Percentiles rank a stretch among this genome's conserved stretches.
Conservation (phyloP, 2,797 vertebrate genomes). For the Cryptoprocta ferox region DNA sequence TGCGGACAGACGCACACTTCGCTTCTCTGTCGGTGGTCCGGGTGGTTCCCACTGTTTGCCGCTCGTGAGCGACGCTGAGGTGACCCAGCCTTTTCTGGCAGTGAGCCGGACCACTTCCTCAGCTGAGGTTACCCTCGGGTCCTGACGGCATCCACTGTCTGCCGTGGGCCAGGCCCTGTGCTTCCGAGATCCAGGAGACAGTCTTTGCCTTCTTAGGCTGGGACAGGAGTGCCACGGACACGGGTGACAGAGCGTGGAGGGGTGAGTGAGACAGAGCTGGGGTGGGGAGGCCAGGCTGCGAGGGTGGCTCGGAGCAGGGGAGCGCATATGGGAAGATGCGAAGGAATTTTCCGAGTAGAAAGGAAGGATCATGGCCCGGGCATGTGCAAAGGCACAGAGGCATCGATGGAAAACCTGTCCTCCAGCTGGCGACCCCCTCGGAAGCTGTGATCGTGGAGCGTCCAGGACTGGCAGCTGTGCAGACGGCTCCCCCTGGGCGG, state of each 20-base stretch:
- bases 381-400: not conserved
- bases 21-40: not conserved
- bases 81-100: not conserved
- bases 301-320: not conserved
- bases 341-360: not conserved
- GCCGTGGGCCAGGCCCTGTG: fast-evolving
- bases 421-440: not conserved
- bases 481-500: not conserved
- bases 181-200: not conserved
- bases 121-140: not conserved
- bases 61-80: not conserved
- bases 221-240: not conserved
- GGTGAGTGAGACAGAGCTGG: too few relatives aligned
- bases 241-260: not conserved
- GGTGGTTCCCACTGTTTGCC: not conserved
- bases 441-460: not conserved
- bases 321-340: fast-evolving
- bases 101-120: not conserved
- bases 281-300: not conserved
- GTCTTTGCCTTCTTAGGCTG: not conserved
- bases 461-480: not conserved
- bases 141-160: fast-evolving
- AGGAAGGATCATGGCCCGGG: not conserved
- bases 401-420: not conserved
- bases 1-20: fast-evolving